Base-by-base conservation (phyloP, 2,888 invertebrate genomes). In the Gasteruption jaculator region DNA sequence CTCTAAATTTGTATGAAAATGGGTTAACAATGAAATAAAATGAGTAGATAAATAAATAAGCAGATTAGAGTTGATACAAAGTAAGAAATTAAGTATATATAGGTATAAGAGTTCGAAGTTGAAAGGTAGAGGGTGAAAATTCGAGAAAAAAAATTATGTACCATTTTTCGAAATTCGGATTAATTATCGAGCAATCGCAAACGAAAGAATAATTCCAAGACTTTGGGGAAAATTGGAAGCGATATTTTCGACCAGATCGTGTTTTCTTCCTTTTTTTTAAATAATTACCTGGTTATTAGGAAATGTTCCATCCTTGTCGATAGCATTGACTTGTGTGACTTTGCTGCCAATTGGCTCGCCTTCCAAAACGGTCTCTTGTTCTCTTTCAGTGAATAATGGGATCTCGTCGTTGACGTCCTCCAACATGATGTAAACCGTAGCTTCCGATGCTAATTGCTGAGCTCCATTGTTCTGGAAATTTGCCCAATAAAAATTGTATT, bases 381-480 rank as follows among this genome's bases (percentile, higher is more conserved):
- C 91, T 50, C 95, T 81, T 74, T 93, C 92, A 45, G 92, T 92
- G 74, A 96, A 95, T 52, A 92, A 77, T 16, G 96, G 95, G 61
- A 92, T 91, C 74, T 96, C 95, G 71, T 96, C 96, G 74, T 96
- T 96, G 43, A 94, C 93, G 72, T 96, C 95, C 73, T 91, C 90
- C 49, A 96, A 76, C 78, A 89, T 86, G 61, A 95, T 91, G 75
- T 84, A 88, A 53, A 94, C 91, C 24, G 92, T 93, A 21, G 93
- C 89, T 74, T 93, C 93, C 12, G 91, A 91, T 42, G 93, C 93
- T 65, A 94, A 76, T 75, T 94, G 94, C 68, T 93, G 93, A 38
- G 91, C 91, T 42, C 93, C 93, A 72, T 94, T 93, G 74, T 94
- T 94, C 92, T 93, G 67, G n/a, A 27, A 18, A 26, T 7, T 21